Percentiles rank a stretch among this genome's conserved stretches.
Evolutionary conservation across 37 sponge, comb jelly and placozoan species (phyloP).

Genomic region (Diacarnus erythraeanus): DNA sequence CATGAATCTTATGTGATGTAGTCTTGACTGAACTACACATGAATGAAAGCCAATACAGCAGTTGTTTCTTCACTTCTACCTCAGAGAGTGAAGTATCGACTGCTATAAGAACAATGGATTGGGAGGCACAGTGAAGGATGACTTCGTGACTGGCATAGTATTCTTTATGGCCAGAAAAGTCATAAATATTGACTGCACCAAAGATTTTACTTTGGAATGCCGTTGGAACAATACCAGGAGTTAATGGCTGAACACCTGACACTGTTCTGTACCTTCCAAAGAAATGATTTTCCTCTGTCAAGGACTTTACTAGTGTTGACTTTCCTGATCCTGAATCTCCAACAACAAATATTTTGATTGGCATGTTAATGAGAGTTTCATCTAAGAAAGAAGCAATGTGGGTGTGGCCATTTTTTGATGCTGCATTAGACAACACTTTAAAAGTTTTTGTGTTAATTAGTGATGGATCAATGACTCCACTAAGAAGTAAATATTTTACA

Average conservation of each 20-base stretch:
- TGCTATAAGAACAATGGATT: constrained; percentile 6
- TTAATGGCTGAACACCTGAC: neutral
- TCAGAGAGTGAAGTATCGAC: neutral
- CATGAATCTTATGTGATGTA: neutral
- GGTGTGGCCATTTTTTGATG: neutral
- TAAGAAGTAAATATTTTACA: too few species aligned
- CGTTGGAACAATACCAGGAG: constrained; percentile 27
- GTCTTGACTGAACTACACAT: neutral
- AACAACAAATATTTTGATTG: neutral
- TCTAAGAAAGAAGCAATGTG: neutral
- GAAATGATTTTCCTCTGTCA: too few species aligned
- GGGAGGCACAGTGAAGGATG: neutral
- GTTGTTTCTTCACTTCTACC: neutral
- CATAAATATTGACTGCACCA: constrained; percentile 27
- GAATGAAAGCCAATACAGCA: neutral
- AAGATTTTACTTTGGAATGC: constrained; percentile 5
- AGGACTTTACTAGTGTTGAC: neutral
- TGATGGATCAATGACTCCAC: too few species aligned
- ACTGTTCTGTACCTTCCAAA: too few species aligned
- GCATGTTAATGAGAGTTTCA: too few species aligned
- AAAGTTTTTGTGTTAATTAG: too few species aligned
- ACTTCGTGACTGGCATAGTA: constrained; percentile 31
- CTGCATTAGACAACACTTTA: too few species aligned
- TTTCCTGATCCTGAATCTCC: constrained; percentile 6
- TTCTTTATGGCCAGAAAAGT: constrained; percentile 41